Conservation (phyloP, 2,113 vertebrate species). For the Fregetta grallaria region DNA sequence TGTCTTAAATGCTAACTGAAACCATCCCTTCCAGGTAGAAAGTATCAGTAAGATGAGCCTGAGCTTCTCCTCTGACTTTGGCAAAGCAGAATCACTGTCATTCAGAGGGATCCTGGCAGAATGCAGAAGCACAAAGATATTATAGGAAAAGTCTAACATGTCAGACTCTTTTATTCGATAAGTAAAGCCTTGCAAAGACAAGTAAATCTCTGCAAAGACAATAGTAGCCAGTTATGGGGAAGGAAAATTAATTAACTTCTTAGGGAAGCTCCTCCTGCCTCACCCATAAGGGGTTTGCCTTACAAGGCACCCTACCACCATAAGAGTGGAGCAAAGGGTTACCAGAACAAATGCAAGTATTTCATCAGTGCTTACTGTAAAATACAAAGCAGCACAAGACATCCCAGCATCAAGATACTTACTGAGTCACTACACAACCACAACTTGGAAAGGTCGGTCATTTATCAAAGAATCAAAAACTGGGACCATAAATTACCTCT, state of each 20-base stretch:
- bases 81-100: background rate
- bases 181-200: background rate
- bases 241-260: background rate
- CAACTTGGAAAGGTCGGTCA: background rate
- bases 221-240: background rate
- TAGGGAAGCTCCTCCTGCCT: background rate
- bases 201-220: background rate
- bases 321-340: background rate
- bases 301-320: background rate
- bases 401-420: background rate
- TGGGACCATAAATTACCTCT: background rate
- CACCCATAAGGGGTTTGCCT: background rate
- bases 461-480: constrained; percentile 1
- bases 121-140: background rate
- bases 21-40: background rate
- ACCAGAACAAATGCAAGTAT: background rate
- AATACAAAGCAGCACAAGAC: background rate
- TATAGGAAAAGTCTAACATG: background rate
- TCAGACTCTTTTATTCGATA: background rate
- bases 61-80: background rate
- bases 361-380: background rate
- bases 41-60: background rate
- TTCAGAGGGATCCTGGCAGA: background rate
- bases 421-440: background rate
- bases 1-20: background rate